A percentile compares a stretch with the other conserved stretches of the same genome.
Evolutionary conservation across 2,113 vertebrate genomes (phyloP).

Genomic region (Mobula hypostoma): DNA sequence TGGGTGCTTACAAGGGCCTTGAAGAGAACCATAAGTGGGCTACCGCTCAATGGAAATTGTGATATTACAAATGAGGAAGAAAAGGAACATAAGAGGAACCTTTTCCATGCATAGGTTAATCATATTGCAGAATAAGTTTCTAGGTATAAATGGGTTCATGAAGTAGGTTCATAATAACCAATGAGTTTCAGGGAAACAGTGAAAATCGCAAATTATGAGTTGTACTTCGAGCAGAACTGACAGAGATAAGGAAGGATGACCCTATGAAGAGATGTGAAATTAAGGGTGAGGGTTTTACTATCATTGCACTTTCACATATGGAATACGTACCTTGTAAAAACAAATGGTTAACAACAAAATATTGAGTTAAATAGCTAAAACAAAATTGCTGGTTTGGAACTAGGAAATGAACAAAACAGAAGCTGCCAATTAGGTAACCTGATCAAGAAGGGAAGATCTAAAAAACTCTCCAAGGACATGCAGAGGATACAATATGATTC

Average conservation of each 20-base stretch:
- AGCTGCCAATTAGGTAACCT: background rate
- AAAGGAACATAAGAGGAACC: background rate
- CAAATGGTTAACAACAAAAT: background rate
- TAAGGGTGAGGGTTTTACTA: background rate
- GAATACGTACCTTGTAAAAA: background rate
- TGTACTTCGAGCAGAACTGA: background rate
- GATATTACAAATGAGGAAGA: background rate
- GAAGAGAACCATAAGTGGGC: background rate
- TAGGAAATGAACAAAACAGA: background rate
- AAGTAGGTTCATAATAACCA: background rate
- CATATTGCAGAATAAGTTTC: background rate
- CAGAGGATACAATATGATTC: background rate
- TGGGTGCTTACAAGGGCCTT: background rate
- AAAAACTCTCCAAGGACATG: background rate
- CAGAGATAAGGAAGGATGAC: background rate
- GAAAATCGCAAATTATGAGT: too few species aligned
- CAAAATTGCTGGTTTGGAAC: background rate
- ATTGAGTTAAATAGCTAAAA: background rate
- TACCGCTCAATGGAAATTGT: background rate
- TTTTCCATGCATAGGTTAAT: background rate
- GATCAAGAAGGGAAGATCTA: background rate
- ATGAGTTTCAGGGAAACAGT: background rate
- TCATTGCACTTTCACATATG: background rate
- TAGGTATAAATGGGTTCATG: background rate
- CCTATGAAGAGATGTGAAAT: background rate